Evolutionary conservation across 2,797 vertebrate genomes (phyloP), one percentile per base, ranked within the genome.

Genomic region (Otolemur crassicaudatus): DNA sequence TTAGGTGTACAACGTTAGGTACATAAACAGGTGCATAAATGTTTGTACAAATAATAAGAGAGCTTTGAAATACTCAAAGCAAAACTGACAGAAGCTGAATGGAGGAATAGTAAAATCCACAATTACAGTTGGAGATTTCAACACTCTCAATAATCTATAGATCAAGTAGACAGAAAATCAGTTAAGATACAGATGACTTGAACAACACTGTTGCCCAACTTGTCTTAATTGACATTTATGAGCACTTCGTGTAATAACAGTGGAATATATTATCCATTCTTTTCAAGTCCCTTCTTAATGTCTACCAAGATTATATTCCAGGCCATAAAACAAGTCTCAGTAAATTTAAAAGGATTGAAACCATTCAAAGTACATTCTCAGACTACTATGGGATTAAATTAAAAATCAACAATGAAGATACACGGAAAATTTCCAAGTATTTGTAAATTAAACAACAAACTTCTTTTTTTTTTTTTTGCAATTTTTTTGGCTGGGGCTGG

Each of bases 81-180:
- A 86, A 63, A 91, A 27, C 79, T 19, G 58, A 46, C 77, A 77
- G 84, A 92, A 34, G 53, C 8, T 22, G 63, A n/a, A 11, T 85
- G 65, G 37, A 94, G 75, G 91, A 83, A 69, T 60, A 87, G 27
- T 90, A 61, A 95, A 88, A 85, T 61, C 63, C 87, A 73, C 77
- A 87, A 31, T 84, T 40, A 53, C 4, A 34, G 88, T n/a, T 65
- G 93, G 83, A 63, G 23, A 25, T 77, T 92, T 85, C 79, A 65
- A 8, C 67, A 94, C 91, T 84, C 73, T 93, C 76, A 40, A 34
- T 87, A 84, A 72, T 70, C 63, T 34, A 13, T 89, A 80, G 67
- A 82, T 91, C 56, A 90, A 40, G 72, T 34, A 63, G 76, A 93
- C 76, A 87, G 94, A 69, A 90, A 90, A 37, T 81, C 70, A 53